phyloP scores from a whole-genome alignment of 92 coral and sea anemone genomes.

The Galaxea fascicularis region DNA sequence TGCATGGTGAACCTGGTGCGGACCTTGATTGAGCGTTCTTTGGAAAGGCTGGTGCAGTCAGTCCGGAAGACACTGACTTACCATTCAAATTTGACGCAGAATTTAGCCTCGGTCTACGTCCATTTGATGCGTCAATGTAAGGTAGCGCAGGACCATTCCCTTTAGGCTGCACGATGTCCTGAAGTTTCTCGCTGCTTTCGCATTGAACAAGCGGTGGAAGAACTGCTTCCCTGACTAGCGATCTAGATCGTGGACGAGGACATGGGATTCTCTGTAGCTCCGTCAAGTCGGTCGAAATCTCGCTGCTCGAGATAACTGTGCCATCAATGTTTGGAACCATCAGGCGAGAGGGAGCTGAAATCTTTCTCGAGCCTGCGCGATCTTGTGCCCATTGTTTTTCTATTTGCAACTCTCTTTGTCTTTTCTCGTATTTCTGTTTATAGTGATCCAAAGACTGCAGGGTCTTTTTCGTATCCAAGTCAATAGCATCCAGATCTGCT shows the following conservation, averaged over 20 bases:
- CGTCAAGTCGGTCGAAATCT: conserved; percentile 6
- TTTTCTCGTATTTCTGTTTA: conserved; percentile 50
- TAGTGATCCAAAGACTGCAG: conserved; percentile 30
- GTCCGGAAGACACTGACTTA: background rate
- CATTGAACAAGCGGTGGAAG: background rate
- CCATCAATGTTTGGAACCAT: conserved; percentile 9
- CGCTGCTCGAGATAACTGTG: background rate
- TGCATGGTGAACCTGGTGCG: conserved; percentile 51
- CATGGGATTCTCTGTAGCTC: background rate
- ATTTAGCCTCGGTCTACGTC: background rate
- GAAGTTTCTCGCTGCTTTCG: conserved; percentile 6
- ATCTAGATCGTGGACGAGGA: conserved; percentile 23
- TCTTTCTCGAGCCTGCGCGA: conserved; percentile 10
- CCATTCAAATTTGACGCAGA: conserved; percentile 4
- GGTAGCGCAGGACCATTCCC: background rate
- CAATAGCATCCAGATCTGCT: conserved; percentile 27
- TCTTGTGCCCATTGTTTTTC: background rate
- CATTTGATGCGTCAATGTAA: background rate
- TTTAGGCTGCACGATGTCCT: background rate
- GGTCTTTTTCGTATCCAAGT: conserved; percentile 25
- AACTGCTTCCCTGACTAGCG: background rate
- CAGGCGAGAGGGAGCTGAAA: conserved; percentile 47
- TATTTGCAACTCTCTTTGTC: conserved; percentile 42
- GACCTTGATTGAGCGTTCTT: conserved; percentile 26
- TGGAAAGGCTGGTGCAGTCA: background rate